Base-by-base conservation (phyloP, 2,888 invertebrate species). In the Drosophila maculinotata region DNA sequence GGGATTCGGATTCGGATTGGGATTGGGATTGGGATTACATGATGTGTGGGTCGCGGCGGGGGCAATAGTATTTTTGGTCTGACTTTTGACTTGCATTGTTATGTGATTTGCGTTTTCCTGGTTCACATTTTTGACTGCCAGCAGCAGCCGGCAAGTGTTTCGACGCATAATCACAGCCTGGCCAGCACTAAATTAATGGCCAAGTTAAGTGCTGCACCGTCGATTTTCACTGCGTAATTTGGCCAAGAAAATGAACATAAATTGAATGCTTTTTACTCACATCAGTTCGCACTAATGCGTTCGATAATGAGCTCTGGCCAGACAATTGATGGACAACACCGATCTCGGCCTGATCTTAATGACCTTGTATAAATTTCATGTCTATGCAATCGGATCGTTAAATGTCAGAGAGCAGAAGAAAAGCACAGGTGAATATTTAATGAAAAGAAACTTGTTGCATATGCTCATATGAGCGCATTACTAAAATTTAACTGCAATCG, bases 21-120 rank as follows among this genome's bases (percentile, higher is more conserved):
- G n/a, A n/a, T n/a, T n/a, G n/a, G n/a, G 63, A 71, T 62, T 76
- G 73, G 63, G 54, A 77, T 66, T 72, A 72, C 63, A 67, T 66
- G 77, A 35, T 64, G 58, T 66, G 41, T 71, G 78, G 65, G 71
- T 58, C 59, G 67, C 45, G 72, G 45, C 63, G 67, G 54, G 72
- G 54, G 69, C 57, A 60, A 36, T 53, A 45, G 54, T 39, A 54
- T 63, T 66, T 74, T 63, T 73, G 60, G 58, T 25, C 75, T 81
- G 80, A 81, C 85, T 79, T 76, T 81, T 84, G 80, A 76, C 79
- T 80, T 58, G 69, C 51, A 74, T 80, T 79, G 84, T 84, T 81
- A 79, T 81, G 69, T 81, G 81, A 79, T 85, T 84, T 68, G 60
- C 33, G 68, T 79, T 73, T 80, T 84, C 82, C 80, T 75, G 75